Evolutionary conservation across 2,113 vertebrate species (phyloP).

Genomic region (Eupsittula cactorum): DNA sequence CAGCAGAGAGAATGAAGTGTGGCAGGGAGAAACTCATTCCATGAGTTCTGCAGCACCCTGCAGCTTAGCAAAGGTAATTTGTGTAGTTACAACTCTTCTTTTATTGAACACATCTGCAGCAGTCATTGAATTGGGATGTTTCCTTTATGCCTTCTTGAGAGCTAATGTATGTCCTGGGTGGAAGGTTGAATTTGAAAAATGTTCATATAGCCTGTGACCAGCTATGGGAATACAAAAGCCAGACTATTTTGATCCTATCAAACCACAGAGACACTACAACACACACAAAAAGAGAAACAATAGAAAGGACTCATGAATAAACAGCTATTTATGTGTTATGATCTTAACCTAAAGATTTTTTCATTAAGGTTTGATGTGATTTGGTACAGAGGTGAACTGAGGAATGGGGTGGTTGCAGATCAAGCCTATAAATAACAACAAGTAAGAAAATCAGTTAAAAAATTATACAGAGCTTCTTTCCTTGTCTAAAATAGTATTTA

Average conservation of each 20-base stretch:
- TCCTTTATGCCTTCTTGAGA: constrained; percentile 33
- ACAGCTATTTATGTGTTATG: constrained; percentile 69
- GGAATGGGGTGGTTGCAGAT: constrained; percentile 24
- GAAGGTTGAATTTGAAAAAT: constrained; percentile 44
- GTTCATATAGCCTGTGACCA: constrained; percentile 13
- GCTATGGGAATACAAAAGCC: constrained; percentile 40
- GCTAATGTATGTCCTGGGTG: constrained; percentile 26
- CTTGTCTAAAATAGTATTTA: constrained; percentile 53
- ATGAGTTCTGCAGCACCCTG: constrained; percentile 46
- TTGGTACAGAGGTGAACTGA: constrained; percentile 34
- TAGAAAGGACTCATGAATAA: constrained; percentile 10
- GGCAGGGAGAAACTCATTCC: constrained; percentile 48
- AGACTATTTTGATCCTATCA: constrained; percentile 13
- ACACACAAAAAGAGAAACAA: not conserved
- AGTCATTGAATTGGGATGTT: constrained; percentile 34
- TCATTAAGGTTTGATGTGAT: constrained; percentile 45
- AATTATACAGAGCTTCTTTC: not conserved
- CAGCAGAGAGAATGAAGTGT: constrained; percentile 46
- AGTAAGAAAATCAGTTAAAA: constrained; percentile 32
- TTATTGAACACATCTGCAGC: constrained; percentile 51
- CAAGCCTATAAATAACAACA: constrained; percentile 57
- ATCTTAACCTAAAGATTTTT: constrained; percentile 68
- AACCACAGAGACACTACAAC: not conserved
- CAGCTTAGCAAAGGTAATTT: constrained; percentile 49
- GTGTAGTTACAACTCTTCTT: constrained; percentile 58